These are phyloP conservation scores for Eidolon dupreanum DNA, from an alignment of 2,797 vertebrate species.

Conservation along the genomic window DNA sequence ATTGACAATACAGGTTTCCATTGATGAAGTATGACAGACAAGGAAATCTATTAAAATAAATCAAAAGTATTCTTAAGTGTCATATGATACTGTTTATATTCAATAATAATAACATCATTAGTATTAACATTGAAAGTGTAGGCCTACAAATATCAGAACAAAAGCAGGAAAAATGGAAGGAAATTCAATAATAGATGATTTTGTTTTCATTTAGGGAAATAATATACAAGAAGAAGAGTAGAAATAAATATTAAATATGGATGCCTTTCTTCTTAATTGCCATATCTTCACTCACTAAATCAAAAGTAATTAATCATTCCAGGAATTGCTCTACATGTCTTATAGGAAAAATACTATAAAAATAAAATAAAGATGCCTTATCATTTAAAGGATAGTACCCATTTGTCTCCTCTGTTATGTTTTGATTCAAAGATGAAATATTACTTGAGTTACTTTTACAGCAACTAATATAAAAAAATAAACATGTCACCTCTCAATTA, in stretches of 20 bases:
- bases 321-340: background rate
- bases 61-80: background rate
- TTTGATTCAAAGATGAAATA: conserved; percentile 59
- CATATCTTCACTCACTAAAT: conserved; percentile 33
- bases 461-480: conserved; percentile 24
- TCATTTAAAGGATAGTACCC: conserved; percentile 38
- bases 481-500: background rate
- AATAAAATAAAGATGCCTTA: background rate
- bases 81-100: background rate
- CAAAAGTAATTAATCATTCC: conserved; percentile 51
- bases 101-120: conserved; percentile 23
- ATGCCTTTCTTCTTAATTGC: background rate
- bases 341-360: background rate
- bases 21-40: background rate
- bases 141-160: background rate
- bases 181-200: conserved; percentile 7
- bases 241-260: conserved; percentile 27
- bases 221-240: background rate
- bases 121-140: background rate
- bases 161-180: background rate
- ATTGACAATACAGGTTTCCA: background rate
- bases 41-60: background rate
- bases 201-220: background rate
- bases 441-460: conserved; percentile 30
- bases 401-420: conserved; percentile 47